Evolutionary conservation across 2,797 vertebrate genomes (phyloP).

Genomic region (Masticophis lateralis): DNA sequence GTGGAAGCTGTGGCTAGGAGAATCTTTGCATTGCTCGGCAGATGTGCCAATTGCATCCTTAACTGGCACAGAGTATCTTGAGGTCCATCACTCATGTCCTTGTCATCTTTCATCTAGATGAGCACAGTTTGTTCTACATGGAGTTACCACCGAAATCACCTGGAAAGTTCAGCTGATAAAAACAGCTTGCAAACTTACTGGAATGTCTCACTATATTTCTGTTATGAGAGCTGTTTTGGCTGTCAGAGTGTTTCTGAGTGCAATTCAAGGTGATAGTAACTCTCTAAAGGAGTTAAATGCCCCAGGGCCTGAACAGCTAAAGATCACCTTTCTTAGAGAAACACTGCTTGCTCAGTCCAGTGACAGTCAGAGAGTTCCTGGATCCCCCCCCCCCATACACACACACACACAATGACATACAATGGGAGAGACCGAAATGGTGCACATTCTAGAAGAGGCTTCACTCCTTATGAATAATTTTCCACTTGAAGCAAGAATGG

Average conservation of each 20-base stretch:
- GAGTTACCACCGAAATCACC: neutral
- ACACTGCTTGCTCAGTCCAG: neutral
- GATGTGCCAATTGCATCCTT: neutral
- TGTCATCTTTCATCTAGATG: neutral
- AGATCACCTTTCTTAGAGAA: neutral
- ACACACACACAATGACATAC: neutral
- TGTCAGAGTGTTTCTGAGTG: neutral
- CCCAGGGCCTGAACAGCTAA: neutral
- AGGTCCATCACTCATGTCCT: neutral
- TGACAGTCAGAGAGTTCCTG: neutral
- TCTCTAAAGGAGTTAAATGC: neutral
- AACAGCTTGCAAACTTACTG: neutral
- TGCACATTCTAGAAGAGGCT: neutral
- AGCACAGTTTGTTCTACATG: neutral
- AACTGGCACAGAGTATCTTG: neutral
- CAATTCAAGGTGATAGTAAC: neutral
- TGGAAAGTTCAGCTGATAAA: neutral
- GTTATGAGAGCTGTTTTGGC: neutral
- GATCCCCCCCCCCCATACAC: neutral
- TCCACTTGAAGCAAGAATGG: neutral
- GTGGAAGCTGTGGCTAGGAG: neutral
- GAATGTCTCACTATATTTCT: neutral
- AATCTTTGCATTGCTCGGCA: neutral
- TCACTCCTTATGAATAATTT: neutral
- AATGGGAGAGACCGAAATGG: neutral